Base-by-base conservation (phyloP, 2,888 invertebrate species). In the Gnatocerus cornutus region DNA sequence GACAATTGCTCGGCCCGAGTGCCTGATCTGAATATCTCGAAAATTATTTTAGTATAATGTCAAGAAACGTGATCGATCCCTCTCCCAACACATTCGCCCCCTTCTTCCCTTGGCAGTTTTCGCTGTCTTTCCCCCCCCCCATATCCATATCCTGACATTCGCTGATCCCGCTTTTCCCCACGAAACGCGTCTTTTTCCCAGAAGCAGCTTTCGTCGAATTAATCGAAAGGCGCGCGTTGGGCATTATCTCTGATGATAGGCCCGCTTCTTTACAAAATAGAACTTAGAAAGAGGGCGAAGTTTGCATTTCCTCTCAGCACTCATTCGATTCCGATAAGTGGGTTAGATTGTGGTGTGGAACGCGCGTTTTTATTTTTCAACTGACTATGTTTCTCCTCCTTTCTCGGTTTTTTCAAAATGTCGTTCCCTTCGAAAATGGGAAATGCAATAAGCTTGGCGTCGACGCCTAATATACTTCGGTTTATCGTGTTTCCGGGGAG, bases 401-500 rank as follows among this genome's bases (percentile, higher is more conserved):
- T 53, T 9, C 1, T 53, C 33, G 30, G 12, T 27, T 41, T 56
- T 55, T 46, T 46, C 59, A 29, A 21, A 46, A 46, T 10, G 21
- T 27, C 39, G 14, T 58, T 58, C 37, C 29, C 27, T 33, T n/a
- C 13, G 13, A 41, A 48, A 62, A 62, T 46, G 33, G 62, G 39
- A 62, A 62, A 62, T 62, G 50, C 29, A 50, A 62, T 62, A 62
- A 62, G 43, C 37, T 30, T 14, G 14, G n/a, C 12, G 29, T 43
- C 16, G 39, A n/a, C 56, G 56, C 43, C 53, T 56, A 56, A 59
- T 45, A 59, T 45, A 13, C 29, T 59, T 59, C 59, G 59, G 50
- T 62, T 62, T 62, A 62, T 62, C 50, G 50, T 50, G 50, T 62
- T 62, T 62, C 50, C 62, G 45, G 13, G 21, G 62, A 14, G 62